Base-by-base conservation (phyloP, 2,888 invertebrate genomes). In the Harpalus rubripes region DNA sequence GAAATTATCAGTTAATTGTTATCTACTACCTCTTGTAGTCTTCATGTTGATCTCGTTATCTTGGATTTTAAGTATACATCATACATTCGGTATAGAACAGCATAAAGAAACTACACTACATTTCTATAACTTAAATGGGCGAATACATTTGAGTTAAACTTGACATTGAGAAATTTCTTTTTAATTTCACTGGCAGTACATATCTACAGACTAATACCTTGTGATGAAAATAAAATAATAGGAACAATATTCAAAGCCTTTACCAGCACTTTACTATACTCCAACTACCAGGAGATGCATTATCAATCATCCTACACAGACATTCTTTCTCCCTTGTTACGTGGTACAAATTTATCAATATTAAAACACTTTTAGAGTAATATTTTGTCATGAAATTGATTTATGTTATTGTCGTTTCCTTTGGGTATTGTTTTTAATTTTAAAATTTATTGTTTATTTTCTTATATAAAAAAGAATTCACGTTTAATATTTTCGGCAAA, bases 151-250 rank as follows among this genome's bases (percentile, higher is more conserved):
- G 74, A 18, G 74, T 26, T 52, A 22, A 63, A 26, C 26, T 26
- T 52, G 74, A 72, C 18, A 44, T 41, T 72, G 72, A 76, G 52
- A 44, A 52, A 76, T 76, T 52, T n/a, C 52, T 76, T 52, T 76
- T 22, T 16, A 76, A 52, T 76, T 41, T 41, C 74, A 76, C 74
- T 76, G 16, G 72, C 26, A 39, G 22, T 63, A 63, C 1, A 3
- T 1, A n/a, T n/a, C n/a, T n/a, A 22, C 18, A 41, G 18, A 76
- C 74, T 26, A 76, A 76, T 76, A 52, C 72, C 7, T 72, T 44
- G 0, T 41, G 41, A 72, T 41, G 18, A 41, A 76, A 76, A 52
- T 76, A 15, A 52, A 41, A 52, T 18, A 76, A 76, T 76, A 18
- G 44, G 74, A 41, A 52, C 74, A 76, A 76, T 44, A 76, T 76